phyloP scores from a whole-genome alignment of 2,797 vertebrate genomes.

The Gephyroberyx darwinii region DNA sequence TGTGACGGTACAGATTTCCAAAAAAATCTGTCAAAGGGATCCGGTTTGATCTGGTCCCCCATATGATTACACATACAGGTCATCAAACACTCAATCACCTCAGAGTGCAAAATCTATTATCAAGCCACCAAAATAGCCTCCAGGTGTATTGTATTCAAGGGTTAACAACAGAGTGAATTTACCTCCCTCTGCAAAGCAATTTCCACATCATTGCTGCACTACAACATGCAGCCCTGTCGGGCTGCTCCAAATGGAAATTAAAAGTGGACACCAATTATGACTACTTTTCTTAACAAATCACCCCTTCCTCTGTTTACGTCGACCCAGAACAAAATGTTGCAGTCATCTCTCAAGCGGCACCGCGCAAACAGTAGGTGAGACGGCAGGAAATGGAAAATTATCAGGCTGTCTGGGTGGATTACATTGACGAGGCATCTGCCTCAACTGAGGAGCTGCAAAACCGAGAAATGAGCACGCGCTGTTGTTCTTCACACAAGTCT shows the following conservation, averaged over 20 bases:
- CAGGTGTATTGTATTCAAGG: slow-evolving; percentile 20
- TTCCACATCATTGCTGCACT: slow-evolving; percentile 12
- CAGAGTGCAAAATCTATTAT: slow-evolving; percentile 12
- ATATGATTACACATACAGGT: slow-evolving; percentile 14
- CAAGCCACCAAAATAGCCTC: slow-evolving; percentile 29
- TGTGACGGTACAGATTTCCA: slow-evolving; percentile 27
- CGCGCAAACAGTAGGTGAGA: slow-evolving; percentile 57
- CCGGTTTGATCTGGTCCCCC: background rate
- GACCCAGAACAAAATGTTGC: slow-evolving; percentile 49
- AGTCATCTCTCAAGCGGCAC: slow-evolving; percentile 59
- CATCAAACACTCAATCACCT: slow-evolving; percentile 27
- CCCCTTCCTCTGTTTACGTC: slow-evolving; percentile 64
- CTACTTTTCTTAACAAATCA: slow-evolving; percentile 54
- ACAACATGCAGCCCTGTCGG: slow-evolving; percentile 22
- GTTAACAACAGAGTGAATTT: slow-evolving; percentile 29
- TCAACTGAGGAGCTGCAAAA: slow-evolving; percentile 30
- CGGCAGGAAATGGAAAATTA: slow-evolving; percentile 72
- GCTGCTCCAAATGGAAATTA: background rate
- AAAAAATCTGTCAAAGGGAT: slow-evolving; percentile 5
- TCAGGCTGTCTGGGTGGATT: slow-evolving; percentile 69
- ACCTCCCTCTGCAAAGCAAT: slow-evolving; percentile 38
- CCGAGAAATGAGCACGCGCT: slow-evolving; percentile 45
- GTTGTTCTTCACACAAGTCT: slow-evolving; percentile 54
- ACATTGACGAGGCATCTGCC: slow-evolving; percentile 55
- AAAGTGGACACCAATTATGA: slow-evolving; percentile 47